Percentiles rank a stretch among this genome's conserved stretches.
phyloP scores from a whole-genome alignment of 2,113 vertebrate genomes.

The Oostethus manadensis region DNA sequence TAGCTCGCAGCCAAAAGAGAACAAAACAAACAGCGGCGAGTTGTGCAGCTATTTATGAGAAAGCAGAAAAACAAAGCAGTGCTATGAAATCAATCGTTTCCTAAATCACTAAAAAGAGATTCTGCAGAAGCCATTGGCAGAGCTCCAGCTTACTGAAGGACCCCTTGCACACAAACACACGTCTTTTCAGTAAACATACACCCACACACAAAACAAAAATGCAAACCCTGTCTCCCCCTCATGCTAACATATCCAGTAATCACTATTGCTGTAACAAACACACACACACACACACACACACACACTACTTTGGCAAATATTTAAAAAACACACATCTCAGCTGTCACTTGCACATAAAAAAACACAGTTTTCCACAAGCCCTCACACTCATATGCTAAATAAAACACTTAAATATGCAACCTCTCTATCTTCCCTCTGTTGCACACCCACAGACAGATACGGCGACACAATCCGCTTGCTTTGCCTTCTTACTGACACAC shows the following conservation, averaged over 20 bases:
- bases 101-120: slow-evolving; percentile 56
- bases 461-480: neutral
- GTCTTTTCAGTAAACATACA: slow-evolving; percentile 21
- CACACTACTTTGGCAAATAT: slow-evolving; percentile 1
- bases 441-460: slow-evolving; percentile 1
- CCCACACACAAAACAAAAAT: slow-evolving; percentile 22
- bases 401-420: slow-evolving; percentile 4
- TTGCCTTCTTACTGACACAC: neutral
- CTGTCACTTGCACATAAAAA: slow-evolving; percentile 39
- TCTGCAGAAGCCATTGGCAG: slow-evolving; percentile 33
- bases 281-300: slow-evolving; percentile 13
- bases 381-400: neutral
- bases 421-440: slow-evolving; percentile 7
- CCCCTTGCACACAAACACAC: slow-evolving; percentile 7
- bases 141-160: slow-evolving; percentile 35
- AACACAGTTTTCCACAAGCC: neutral
- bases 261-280: slow-evolving; percentile 22
- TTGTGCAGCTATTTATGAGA: slow-evolving; percentile 66
- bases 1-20: slow-evolving; percentile 50
- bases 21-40: slow-evolving; percentile 55
- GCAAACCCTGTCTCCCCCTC: slow-evolving; percentile 5
- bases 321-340: neutral
- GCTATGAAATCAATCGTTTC: slow-evolving; percentile 60
- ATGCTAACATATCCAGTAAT: slow-evolving; percentile 33
- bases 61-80: slow-evolving; percentile 53